Base-by-base conservation (phyloP, 2,113 vertebrate species). In the Chiloscyllium plagiosum region DNA sequence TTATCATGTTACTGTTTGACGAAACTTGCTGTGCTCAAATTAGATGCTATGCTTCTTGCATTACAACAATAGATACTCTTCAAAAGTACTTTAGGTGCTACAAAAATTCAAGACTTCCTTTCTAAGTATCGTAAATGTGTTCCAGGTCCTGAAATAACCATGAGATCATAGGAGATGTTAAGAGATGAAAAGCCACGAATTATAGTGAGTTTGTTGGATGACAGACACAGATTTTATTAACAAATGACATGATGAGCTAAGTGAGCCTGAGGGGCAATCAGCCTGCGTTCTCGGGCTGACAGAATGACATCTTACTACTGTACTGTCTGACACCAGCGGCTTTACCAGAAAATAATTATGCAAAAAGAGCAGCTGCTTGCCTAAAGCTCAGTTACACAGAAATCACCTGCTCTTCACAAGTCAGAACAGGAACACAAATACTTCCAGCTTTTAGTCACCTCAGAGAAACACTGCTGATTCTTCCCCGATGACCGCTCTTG, bases 261-360 rank as follows among this genome's bases (percentile, higher is more conserved):
- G 24, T 50, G 68, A 76, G 69, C 69, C 47, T 72, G 66, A 50
- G 69, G 94, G 68, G 70, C 42, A 66, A 69, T 8, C 47, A 37
- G 4, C 42, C n/a, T 70, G 22, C 68, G 29, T 56, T 68, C 93
- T 50, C 15, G 42, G 33, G 68, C 42, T 95, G 68, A 72, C 68
- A 76, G 94, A 52, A 52, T 72, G 42, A 52, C 37, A 95, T 33
- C 29, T 95, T 95, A 72, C 69, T 72, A 52, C 42, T 33, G 42
- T 50, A 52, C 42, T 52, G 42, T 50, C 69, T 95, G 94, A 52
- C 94, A 72, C 22, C 47, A 72, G 68, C 13, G 13, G 3, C 68
- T 76, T 52, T 26, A 72, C 69, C 69, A 26, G 37, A 95, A 95
- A 95, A 52, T 95, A 95, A 76, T 76, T 95, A 95, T 72, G 4